These are phyloP conservation scores for Cyphomyrus plagiostoma DNA, from an alignment of 2,113 vertebrate genomes.

Conservation along the genomic window DNA sequence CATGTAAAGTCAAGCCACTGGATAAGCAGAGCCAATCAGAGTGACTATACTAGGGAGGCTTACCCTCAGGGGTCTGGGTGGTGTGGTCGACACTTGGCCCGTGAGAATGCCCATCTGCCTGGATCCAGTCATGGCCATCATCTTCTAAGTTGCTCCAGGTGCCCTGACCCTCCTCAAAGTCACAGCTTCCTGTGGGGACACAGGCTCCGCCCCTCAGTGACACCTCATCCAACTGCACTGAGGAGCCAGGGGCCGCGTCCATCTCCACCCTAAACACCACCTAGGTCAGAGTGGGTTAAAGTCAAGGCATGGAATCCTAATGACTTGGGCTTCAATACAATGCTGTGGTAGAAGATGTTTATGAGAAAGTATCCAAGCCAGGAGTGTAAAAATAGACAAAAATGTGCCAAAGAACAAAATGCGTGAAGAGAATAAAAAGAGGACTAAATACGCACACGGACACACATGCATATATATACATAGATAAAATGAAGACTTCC, in stretches of 20 bases:
- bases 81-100: slow-evolving; percentile 52
- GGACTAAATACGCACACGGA: background rate
- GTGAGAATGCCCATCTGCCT: slow-evolving; percentile 42
- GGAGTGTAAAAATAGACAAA: background rate
- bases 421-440: background rate
- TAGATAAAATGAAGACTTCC: too few species aligned
- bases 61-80: slow-evolving; percentile 52
- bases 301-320: background rate
- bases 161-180: slow-evolving; percentile 61
- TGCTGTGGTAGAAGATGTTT: background rate
- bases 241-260: slow-evolving; percentile 21
- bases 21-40: background rate
- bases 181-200: slow-evolving; percentile 50
- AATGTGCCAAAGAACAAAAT: background rate
- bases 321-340: background rate
- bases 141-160: slow-evolving; percentile 47
- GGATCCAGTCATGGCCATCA: slow-evolving; percentile 49
- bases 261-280: slow-evolving; percentile 48
- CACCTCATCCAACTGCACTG: slow-evolving; percentile 55
- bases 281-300: slow-evolving; percentile 31
- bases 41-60: background rate
- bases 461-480: too few species aligned
- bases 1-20: background rate
- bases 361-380: background rate
- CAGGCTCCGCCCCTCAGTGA: slow-evolving; percentile 49